phyloP scores from a whole-genome alignment of 1,140 invertebrate species.

The Colletes latitarsis region DNA sequence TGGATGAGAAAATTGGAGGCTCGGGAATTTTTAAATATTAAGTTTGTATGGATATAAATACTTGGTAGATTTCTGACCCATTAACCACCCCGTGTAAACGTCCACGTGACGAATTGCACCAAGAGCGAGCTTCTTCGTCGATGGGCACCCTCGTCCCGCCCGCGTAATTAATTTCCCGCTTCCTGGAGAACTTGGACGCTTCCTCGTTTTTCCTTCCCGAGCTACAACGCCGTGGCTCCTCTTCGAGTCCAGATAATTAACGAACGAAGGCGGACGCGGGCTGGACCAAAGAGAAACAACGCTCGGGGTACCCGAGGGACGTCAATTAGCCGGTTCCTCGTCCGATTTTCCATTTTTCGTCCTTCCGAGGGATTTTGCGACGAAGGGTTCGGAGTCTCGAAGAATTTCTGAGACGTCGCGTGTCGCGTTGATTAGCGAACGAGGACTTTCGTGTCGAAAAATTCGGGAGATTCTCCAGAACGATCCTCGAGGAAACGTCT shows the following conservation, averaged over 20 bases:
- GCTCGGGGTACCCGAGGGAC: conserved; percentile 46
- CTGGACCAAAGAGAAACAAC: conserved; percentile 54
- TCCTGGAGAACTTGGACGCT: conserved; percentile 46
- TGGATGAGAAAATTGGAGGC: too few species aligned
- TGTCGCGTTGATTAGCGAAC: conserved; percentile 40
- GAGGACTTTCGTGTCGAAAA: conserved; percentile 11
- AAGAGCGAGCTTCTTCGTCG: conserved; percentile 27
- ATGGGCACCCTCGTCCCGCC: background rate
- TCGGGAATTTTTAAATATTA: too few species aligned
- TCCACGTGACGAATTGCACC: conserved; percentile 56
- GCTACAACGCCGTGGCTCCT: conserved; percentile 12
- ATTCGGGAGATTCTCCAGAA: background rate
- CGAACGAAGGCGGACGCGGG: conserved; percentile 34
- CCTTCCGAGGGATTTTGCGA: background rate
- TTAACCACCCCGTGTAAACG: conserved; percentile 26
- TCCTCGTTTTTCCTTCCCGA: conserved; percentile 25
- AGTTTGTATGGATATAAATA: too few species aligned
- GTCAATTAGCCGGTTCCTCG: conserved; percentile 58
- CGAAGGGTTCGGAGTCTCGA: conserved; percentile 6
- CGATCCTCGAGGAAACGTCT: too few species aligned
- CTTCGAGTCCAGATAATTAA: conserved; percentile 51
- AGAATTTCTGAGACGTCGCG: conserved; percentile 8
- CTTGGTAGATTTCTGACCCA: background rate
- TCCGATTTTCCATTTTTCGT: conserved; percentile 4
- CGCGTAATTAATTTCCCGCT: conserved; percentile 57